phyloP scores from a whole-genome alignment of 2,113 vertebrate species.

The Rhinogobius similis region DNA sequence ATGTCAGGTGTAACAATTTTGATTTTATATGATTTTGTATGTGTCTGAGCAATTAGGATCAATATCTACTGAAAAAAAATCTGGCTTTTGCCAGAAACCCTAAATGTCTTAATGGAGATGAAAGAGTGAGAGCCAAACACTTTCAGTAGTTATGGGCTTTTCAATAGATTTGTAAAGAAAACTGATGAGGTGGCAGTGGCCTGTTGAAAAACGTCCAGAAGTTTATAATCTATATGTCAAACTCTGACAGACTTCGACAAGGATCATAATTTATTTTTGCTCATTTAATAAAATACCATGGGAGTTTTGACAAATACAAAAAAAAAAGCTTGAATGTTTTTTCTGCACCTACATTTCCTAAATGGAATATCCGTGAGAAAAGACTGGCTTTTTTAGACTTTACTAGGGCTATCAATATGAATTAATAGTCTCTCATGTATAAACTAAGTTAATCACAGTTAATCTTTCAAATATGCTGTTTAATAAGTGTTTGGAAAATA shows the following conservation, averaged over 20 bases:
- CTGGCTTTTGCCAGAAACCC: not conserved
- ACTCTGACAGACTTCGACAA: slow-evolving; percentile 1
- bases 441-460: not conserved
- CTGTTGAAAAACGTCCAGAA: slow-evolving; percentile 23
- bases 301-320: not conserved
- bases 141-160: slow-evolving; percentile 36
- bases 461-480: not conserved
- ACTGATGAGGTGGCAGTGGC: slow-evolving; percentile 50
- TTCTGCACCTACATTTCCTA: not conserved
- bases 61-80: not conserved
- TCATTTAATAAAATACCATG: not conserved
- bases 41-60: not conserved
- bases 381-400: not conserved
- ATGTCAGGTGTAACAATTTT: not conserved
- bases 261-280: not conserved
- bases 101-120: slow-evolving; percentile 33
- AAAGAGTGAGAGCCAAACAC: slow-evolving; percentile 37
- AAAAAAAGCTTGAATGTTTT: not conserved
- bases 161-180: slow-evolving; percentile 22
- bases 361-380: not conserved
- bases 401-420: not conserved
- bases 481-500: not conserved
- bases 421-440: not conserved
- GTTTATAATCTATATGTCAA: not conserved
- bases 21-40: not conserved